phyloP scores from a whole-genome alignment of 2,113 vertebrate species.

The Petrocephalus microphthalmus region DNA sequence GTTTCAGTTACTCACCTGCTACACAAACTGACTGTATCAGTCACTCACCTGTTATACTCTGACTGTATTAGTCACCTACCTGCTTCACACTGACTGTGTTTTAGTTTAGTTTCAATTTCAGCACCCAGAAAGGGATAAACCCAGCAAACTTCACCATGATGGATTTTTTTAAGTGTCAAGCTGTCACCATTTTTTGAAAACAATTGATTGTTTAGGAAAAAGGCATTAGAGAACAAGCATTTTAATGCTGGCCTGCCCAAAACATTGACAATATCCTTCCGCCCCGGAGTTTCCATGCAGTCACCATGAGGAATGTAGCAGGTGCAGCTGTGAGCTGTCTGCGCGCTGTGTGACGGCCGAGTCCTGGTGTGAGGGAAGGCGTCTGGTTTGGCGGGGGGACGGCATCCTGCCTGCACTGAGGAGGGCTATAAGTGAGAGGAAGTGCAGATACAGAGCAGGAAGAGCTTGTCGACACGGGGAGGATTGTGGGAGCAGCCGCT shows the following conservation, averaged over 20 bases:
- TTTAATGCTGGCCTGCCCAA: background rate
- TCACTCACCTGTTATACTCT: too few relatives aligned
- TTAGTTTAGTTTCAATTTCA: too few relatives aligned
- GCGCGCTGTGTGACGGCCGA: background rate
- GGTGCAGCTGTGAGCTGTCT: background rate
- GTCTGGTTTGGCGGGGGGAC: background rate
- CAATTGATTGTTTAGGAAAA: background rate
- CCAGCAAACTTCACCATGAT: background rate
- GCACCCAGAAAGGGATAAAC: background rate
- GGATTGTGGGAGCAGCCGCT: slow-evolving; percentile 22
- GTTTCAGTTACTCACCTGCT: background rate
- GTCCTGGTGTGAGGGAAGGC: background rate
- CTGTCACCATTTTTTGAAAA: background rate
- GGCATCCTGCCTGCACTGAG: background rate
- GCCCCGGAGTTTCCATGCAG: background rate
- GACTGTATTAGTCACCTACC: too few relatives aligned
- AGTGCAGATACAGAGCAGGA: slow-evolving; percentile 30
- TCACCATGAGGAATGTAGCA: background rate
- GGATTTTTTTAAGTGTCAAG: background rate
- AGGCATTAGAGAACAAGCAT: background rate
- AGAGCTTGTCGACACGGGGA: slow-evolving; percentile 28
- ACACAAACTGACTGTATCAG: too few relatives aligned
- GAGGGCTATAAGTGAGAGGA: slow-evolving; percentile 11
- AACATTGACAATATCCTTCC: background rate
- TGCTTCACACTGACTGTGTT: background rate